Conservation (phyloP, 2,888 invertebrate species). For the Campoplex nolae region DNA sequence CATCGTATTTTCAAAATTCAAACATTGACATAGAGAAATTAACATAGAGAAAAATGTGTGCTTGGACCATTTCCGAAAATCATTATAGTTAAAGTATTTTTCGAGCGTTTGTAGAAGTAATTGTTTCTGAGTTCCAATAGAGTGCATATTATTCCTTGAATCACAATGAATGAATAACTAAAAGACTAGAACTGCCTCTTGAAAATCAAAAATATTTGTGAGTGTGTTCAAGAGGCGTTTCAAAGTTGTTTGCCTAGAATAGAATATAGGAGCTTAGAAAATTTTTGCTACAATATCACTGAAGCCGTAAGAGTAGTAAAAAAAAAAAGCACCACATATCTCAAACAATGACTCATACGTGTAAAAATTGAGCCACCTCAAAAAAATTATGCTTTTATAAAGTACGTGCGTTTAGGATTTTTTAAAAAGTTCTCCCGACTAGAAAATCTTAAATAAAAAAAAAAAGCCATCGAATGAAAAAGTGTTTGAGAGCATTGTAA, state of each 20-base stretch:
- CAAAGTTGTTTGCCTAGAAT: neutral
- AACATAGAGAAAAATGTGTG: neutral
- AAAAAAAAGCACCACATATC: neutral
- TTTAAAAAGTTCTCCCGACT: constrained; percentile 3
- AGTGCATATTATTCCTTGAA: neutral
- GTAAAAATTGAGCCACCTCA: neutral
- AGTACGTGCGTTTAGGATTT: neutral
- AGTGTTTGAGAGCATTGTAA: constrained; percentile 38
- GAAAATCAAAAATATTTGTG: neutral
- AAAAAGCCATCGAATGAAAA: constrained; percentile 32
- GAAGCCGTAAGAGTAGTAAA: neutral
- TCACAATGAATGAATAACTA: neutral
- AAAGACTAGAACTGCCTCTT: neutral
- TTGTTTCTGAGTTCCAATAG: neutral
- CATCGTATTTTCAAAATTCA: neutral
- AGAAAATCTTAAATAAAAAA: constrained; percentile 9
- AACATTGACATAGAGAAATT: neutral
- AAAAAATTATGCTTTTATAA: neutral
- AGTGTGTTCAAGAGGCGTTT: neutral
- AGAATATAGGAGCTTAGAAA: neutral
- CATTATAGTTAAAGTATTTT: neutral
- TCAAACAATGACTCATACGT: constrained; percentile 10
- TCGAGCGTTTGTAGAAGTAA: neutral
- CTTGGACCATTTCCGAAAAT: neutral
- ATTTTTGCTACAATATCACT: neutral